A percentile compares a stretch with the other conserved stretches of the same genome.
phyloP scores from a whole-genome alignment of 2,888 invertebrate genomes.

The Megamerina dolium region DNA sequence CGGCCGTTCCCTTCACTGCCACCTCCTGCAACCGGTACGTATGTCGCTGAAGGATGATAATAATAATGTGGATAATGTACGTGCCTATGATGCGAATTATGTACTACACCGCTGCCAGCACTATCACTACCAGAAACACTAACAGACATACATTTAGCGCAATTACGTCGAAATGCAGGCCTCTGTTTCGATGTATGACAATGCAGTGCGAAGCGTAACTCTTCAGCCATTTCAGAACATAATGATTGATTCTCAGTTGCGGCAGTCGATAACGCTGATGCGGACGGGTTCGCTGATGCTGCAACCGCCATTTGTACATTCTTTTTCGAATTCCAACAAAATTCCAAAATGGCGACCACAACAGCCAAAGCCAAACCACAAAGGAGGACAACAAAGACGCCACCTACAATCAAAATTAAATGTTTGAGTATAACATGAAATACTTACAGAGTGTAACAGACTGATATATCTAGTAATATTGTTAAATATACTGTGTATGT shows the following conservation, averaged over 20 bases:
- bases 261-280: no score
- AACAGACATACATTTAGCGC: conserved; percentile 67
- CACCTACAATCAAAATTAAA: conserved; percentile 53
- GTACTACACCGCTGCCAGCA: conserved; percentile 22
- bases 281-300: no score
- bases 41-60: conserved; percentile 61
- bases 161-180: conserved; percentile 71
- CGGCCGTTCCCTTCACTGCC: no score
- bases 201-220: conserved; percentile 82
- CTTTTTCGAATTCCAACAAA: conserved; percentile 90
- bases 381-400: conserved; percentile 93
- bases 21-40: conserved; percentile 54
- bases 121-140: conserved; percentile 61
- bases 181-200: conserved; percentile 79
- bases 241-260: conserved; percentile 80
- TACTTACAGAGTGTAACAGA: no score
- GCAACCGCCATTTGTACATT: conserved; percentile 66
- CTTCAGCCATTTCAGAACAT: conserved; percentile 91
- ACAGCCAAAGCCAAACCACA: conserved; percentile 88
- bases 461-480: no score
- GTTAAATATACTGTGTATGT: no score
- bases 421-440: background rate
- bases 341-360: conserved; percentile 87
- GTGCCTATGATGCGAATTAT: background rate
- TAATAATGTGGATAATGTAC: no score